Evolutionary conservation across 2,888 invertebrate genomes (phyloP).

Genomic region (Zygogramma bicolorata): DNA sequence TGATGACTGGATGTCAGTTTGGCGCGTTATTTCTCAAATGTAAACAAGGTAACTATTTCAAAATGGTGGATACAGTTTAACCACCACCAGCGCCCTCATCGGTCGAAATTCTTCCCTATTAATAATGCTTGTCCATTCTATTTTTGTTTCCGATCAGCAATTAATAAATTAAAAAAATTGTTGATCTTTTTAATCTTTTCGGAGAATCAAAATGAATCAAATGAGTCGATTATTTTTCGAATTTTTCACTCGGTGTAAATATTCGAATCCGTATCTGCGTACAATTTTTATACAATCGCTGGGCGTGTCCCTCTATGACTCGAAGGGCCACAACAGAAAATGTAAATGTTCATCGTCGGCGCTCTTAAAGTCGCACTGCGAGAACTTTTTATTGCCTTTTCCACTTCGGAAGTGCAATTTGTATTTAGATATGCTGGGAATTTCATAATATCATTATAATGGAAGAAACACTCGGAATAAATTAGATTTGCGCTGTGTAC

Average conservation of each 20-base stretch:
- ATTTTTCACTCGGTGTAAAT: neutral
- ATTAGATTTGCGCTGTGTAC: neutral
- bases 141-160: too few relatives aligned
- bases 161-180: too few relatives aligned
- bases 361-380: conserved; percentile 58
- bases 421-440: conserved; percentile 55
- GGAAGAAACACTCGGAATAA: conserved; percentile 1
- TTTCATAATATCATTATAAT: conserved; percentile 2
- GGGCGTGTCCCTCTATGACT: conserved; percentile 8
- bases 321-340: conserved; percentile 46
- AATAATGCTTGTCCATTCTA: too few relatives aligned
- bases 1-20: too few relatives aligned
- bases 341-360: conserved; percentile 56
- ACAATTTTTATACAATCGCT: conserved; percentile 12
- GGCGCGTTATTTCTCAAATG: too few relatives aligned
- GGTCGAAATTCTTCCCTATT: too few relatives aligned
- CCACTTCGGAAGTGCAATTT: conserved; percentile 59
- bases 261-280: neutral
- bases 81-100: too few relatives aligned
- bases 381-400: conserved; percentile 56
- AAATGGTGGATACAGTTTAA: too few relatives aligned
- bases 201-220: too few relatives aligned
- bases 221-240: too few relatives aligned
- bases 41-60: too few relatives aligned
- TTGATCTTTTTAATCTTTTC: too few relatives aligned